Percentiles rank a stretch among this genome's conserved stretches.
Conservation (phyloP, 2,888 invertebrate genomes). For the Helobdella robusta region DNA sequence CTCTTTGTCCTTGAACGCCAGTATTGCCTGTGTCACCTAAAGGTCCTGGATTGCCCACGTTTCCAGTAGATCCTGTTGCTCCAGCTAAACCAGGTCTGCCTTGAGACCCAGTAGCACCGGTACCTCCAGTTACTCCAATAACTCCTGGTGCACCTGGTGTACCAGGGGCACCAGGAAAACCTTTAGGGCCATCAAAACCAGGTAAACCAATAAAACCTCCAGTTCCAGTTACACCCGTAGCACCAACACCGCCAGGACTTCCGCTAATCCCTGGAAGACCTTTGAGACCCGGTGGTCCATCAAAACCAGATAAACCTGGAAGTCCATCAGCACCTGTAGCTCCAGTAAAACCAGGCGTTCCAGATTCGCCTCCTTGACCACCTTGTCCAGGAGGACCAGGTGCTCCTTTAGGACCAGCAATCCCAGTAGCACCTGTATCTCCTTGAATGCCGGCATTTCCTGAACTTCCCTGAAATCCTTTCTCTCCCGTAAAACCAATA, state of each 20-base stretch:
- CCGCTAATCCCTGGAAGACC: conserved; percentile 23
- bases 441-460: conserved; percentile 12
- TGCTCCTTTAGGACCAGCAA: conserved; percentile 23
- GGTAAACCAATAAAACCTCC: not conserved
- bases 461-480: conserved; percentile 29
- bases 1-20: not conserved
- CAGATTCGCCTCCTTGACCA: conserved; percentile 31
- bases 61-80: not conserved
- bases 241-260: not conserved
- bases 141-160: conserved; percentile 20
- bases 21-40: no score
- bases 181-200: conserved; percentile 10
- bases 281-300: conserved; percentile 27
- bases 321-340: conserved; percentile 25
- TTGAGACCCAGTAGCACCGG: conserved; percentile 22
- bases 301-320: conserved; percentile 19
- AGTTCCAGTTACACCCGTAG: not conserved
- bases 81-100: conserved; percentile 16
- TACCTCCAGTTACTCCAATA: conserved; percentile 18
- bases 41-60: no score
- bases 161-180: conserved; percentile 14
- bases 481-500: no score
- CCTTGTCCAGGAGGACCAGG: conserved; percentile 28
- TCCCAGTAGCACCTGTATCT: conserved; percentile 14
- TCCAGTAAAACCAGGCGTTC: conserved; percentile 30